Conservation (phyloP, 2,113 vertebrate genomes). For the Platycercus adscitus region DNA sequence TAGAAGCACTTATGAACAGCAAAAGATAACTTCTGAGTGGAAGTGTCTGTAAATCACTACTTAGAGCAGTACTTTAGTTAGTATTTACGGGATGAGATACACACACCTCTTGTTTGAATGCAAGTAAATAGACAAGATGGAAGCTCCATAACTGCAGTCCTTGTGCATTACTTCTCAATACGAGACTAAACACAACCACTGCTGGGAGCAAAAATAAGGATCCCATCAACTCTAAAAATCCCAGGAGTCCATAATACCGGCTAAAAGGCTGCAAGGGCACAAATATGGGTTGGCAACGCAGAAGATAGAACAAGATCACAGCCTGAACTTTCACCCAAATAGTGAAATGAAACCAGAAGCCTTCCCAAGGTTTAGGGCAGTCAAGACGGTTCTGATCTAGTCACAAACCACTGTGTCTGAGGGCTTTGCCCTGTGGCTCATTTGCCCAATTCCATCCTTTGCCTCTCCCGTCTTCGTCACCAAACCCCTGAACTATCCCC, state of each 20-base stretch:
- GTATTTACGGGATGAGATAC: not conserved
- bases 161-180: not conserved
- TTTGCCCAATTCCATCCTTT: not conserved
- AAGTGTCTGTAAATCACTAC: not conserved
- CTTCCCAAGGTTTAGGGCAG: not conserved
- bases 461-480: not conserved
- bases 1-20: not conserved
- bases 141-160: fast-evolving
- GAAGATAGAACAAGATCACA: not conserved
- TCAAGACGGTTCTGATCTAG: not conserved
- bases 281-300: not conserved
- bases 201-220: not conserved
- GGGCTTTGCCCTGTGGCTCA: not conserved
- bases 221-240: not conserved
- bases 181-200: not conserved
- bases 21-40: not conserved
- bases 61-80: not conserved
- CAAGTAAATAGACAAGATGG: not conserved
- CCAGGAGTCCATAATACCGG: fast-evolving
- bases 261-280: not conserved
- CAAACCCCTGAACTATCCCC: not conserved
- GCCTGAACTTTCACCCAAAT: not conserved
- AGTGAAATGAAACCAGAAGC: not conserved
- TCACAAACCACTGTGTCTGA: not conserved
- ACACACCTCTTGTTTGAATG: not conserved